A percentile compares a stretch with the other conserved stretches of the same genome.
Conservation (phyloP, 2,888 invertebrate genomes). For the Vannuccia rotundouncinata region DNA sequence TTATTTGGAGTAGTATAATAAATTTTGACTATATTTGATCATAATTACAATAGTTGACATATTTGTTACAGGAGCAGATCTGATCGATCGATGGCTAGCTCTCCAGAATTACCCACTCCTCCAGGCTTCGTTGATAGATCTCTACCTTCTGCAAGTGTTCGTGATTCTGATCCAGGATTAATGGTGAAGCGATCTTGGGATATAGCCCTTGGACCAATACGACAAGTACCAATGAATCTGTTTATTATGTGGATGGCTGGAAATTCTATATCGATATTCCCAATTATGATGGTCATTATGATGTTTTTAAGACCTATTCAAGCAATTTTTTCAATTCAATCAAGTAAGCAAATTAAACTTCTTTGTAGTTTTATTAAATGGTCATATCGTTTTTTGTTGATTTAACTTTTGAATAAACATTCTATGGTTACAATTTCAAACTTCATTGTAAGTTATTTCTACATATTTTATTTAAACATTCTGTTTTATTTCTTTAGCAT, state of each 20-base stretch:
- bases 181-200: conserved; percentile 78
- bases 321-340: conserved; percentile 75
- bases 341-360: no score
- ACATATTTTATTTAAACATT: no score
- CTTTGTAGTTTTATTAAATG: no score
- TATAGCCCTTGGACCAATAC: conserved; percentile 82
- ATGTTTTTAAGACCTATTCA: conserved; percentile 89
- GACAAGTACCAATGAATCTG: conserved; percentile 91
- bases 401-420: no score
- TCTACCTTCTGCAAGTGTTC: background rate
- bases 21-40: no score
- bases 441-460: background rate
- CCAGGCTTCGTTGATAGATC: conserved; percentile 33
- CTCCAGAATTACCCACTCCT: conserved; percentile 31
- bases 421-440: background rate
- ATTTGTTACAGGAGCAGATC: background rate
- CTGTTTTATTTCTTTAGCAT: conserved; percentile 62
- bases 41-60: no score
- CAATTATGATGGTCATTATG: conserved; percentile 99
- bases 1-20: no score
- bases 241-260: conserved; percentile 99
- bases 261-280: conserved; percentile 95
- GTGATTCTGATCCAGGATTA: conserved; percentile 22
- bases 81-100: background rate
- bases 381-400: no score